These are phyloP conservation scores for Dynastes hyllus DNA, from an alignment of 2,888 invertebrate species.

Conservation along the genomic window DNA sequence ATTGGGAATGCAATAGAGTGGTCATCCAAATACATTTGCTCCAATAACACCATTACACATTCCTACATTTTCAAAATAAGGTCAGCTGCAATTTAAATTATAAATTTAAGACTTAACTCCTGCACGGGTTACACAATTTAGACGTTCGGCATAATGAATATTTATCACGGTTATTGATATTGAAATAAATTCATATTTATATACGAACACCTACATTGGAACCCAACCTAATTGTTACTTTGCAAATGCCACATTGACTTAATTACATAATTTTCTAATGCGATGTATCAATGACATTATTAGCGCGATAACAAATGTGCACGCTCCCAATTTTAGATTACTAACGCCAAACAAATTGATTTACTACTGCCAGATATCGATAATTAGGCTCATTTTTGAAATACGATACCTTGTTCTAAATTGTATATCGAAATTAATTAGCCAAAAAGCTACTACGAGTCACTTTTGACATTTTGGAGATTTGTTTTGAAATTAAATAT, in stretches of 20 bases:
- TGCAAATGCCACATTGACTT: neutral
- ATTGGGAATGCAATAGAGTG: no score
- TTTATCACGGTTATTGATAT: slow-evolving; percentile 8
- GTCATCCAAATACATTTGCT: no score
- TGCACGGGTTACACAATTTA: neutral
- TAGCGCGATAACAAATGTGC: neutral
- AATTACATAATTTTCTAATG: slow-evolving; percentile 30
- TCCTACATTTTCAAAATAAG: no score
- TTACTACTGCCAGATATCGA: neutral
- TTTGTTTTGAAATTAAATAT: no score
- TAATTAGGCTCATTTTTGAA: slow-evolving; percentile 11
- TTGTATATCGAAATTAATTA: neutral
- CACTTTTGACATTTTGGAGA: no score
- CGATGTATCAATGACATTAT: slow-evolving; percentile 28
- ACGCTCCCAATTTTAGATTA: neutral
- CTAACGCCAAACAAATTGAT: neutral
- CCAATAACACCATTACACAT: no score
- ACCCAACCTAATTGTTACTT: slow-evolving; percentile 16
- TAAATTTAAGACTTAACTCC: no score
- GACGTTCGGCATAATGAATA: neutral
- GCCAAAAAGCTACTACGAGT: no score
- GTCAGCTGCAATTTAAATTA: no score
- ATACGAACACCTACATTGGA: slow-evolving; percentile 4
- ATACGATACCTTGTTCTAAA: slow-evolving; percentile 3
- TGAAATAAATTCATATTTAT: slow-evolving; percentile 25